phyloP scores from a whole-genome alignment of 2,113 vertebrate species.

The Synodontis membranacea region DNA sequence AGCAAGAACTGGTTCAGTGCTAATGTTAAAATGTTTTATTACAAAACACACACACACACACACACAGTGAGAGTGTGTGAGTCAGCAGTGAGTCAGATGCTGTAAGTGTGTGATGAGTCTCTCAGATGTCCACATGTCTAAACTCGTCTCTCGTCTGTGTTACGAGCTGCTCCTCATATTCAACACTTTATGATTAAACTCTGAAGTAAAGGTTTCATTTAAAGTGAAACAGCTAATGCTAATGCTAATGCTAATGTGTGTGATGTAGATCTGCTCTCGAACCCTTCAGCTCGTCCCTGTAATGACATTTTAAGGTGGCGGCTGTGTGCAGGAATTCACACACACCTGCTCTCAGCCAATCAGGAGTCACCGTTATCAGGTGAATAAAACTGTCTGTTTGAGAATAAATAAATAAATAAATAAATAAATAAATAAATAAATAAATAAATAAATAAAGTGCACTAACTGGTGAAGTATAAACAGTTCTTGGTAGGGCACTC shows the following conservation, averaged over 20 bases:
- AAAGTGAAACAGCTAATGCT: background rate
- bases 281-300: background rate
- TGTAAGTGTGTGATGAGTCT: slow-evolving; percentile 15
- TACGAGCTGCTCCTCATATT: background rate
- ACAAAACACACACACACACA: no score
- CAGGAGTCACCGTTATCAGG: background rate
- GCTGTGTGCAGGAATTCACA: background rate
- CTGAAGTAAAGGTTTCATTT: background rate
- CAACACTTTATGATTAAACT: background rate
- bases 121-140: slow-evolving; percentile 33
- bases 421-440: no score
- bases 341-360: slow-evolving; percentile 4
- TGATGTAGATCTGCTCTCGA: background rate
- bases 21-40: no score
- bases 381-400: background rate
- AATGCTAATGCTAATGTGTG: no score
- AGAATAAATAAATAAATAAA: no score
- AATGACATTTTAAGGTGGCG: no score
- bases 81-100: background rate
- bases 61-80: background rate
- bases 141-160: background rate
- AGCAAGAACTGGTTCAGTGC: no score
- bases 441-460: no score
- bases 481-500: background rate
- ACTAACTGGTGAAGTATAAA: background rate